Base-by-base conservation (phyloP, 2,888 invertebrate genomes). In the Melinaea menophilus region DNA sequence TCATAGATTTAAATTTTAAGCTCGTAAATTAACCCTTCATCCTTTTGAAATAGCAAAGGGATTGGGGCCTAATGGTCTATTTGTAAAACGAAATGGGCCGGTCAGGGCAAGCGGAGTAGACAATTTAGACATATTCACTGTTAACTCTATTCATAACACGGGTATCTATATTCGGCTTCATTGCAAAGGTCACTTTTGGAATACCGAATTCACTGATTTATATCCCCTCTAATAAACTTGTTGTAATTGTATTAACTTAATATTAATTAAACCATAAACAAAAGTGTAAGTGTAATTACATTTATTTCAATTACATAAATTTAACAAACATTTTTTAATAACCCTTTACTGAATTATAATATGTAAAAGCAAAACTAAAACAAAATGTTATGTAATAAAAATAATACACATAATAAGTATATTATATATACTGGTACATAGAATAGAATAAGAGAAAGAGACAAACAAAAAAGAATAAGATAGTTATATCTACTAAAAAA, bases 11-110 rank as follows among this genome's bases (percentile, higher is more conserved):
- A 90, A 88, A 88, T 90, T 89, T 89, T 87, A 85, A 88, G 88
- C 87, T 88, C 87, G 81, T 90, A 90, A 90, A 89, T 88, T 90
- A 88, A 89, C 88, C 90, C 89, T 86, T 85, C 89, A 86, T 88
- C 89, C 90, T 89, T 89, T 88, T 86, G 87, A 86, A 89, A 89
- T 88, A 86, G 90, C 87, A 81, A 88, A 88, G 88, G 88, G 89
- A 88, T 87, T 86, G 88, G 86, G 86, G 84, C 85, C 83, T 88
- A 90, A 90, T 88, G 88, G 90, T 86, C 90, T 90, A 90, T 90
- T 90, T 90, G 89, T 85, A 87, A 86, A 83, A 82, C 85, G 85
- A 85, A 90, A 90, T 88, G 88, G 88, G 80, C 81, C 82, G 83
- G 81, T 79, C 82, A 83, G 85, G 82, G 84, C 82, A 82, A 82